A percentile compares a stretch with the other conserved stretches of the same genome.
Conservation (phyloP, 2,113 vertebrate genomes). For the Elgaria multicarinata region DNA sequence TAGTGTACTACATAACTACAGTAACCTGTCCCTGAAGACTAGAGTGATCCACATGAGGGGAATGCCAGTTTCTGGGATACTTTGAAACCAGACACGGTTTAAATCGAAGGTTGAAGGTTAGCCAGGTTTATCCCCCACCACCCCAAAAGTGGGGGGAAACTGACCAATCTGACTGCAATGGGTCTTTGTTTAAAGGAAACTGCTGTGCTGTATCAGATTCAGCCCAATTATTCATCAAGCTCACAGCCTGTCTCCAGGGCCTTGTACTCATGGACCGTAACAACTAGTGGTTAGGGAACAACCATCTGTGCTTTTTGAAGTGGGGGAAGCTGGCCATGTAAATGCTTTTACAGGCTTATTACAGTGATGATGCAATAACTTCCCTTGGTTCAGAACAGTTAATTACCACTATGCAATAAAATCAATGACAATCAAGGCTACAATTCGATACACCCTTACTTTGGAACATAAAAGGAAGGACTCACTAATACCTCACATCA, state of each 20-base stretch:
- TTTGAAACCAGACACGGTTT: neutral
- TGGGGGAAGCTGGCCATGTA: neutral
- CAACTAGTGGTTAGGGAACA: neutral
- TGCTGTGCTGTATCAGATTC: neutral
- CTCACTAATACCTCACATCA: neutral
- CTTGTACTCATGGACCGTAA: neutral
- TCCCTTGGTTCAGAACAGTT: neutral
- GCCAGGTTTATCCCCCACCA: neutral
- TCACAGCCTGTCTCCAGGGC: neutral
- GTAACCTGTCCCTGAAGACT: neutral
- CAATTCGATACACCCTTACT: neutral
- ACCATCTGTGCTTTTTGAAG: neutral
- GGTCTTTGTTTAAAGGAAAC: neutral
- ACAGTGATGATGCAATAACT: neutral
- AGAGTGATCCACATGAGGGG: neutral
- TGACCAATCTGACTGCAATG: neutral
- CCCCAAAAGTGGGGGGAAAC: too few species aligned
- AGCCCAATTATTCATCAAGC: neutral
- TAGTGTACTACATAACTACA: neutral
- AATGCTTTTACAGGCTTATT: neutral
- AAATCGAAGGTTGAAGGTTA: neutral
- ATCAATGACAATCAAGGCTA: neutral
- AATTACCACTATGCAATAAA: neutral
- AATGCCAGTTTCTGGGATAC: neutral
- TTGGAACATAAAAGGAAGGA: neutral